Evolutionary conservation across 2,113 vertebrate species (phyloP).

Genomic region (Tachysurus fulvidraco): DNA sequence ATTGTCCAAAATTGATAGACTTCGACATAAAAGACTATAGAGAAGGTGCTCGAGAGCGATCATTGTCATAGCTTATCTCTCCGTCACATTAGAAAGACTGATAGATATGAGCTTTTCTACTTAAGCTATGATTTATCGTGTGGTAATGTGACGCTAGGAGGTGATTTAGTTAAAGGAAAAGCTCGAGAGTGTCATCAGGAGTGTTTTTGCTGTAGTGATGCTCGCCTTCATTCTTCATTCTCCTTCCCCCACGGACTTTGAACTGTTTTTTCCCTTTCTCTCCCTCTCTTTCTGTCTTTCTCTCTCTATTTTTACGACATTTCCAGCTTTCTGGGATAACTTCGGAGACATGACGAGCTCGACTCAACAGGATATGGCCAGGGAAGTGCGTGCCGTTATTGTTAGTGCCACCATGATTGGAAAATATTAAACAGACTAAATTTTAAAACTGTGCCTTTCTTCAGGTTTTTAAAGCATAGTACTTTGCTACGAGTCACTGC

Average conservation of each 20-base stretch:
- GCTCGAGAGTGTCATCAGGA: not conserved
- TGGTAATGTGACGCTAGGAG: not conserved
- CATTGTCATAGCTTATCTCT: not conserved
- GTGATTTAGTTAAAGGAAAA: constrained; percentile 4
- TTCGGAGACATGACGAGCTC: not conserved
- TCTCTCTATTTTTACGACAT: not conserved
- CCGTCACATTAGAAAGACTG: not conserved
- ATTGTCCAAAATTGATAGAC: not conserved
- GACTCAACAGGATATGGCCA: not conserved
- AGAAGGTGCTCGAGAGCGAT: not conserved
- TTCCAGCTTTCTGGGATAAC: not conserved
- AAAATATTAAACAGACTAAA: not conserved
- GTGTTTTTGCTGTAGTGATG: not conserved
- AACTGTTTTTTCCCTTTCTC: not conserved
- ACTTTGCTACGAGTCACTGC: not conserved
- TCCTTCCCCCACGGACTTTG: too few species aligned
- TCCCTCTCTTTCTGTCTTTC: not conserved
- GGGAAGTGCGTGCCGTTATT: too few species aligned
- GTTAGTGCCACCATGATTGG: not conserved
- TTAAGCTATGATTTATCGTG: constrained; percentile 7
- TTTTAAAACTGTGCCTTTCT: too few species aligned
- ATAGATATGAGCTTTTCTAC: not conserved
- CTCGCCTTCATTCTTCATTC: constrained; percentile 22
- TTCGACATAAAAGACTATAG: not conserved
- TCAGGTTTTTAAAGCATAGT: not conserved